Conservation (phyloP, 2,888 invertebrate species). For the Volucella inanis region DNA sequence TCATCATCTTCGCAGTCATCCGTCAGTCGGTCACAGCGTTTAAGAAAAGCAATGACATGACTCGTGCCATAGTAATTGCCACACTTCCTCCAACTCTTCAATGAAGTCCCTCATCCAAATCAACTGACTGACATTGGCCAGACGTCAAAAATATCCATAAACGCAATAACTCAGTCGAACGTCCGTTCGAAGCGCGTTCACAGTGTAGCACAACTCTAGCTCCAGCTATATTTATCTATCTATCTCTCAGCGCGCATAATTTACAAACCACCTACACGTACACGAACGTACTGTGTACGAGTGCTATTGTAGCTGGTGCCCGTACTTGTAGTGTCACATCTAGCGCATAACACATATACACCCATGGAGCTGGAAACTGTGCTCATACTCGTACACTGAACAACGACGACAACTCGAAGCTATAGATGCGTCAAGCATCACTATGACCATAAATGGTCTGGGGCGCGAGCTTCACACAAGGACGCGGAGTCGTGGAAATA, state of each 20-base stretch:
- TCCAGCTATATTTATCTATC: constrained; percentile 64
- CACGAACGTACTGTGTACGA: neutral
- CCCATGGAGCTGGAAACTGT: neutral
- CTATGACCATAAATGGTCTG: constrained; percentile 73
- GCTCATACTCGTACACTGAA: constrained; percentile 23
- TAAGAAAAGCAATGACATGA: constrained; percentile 51
- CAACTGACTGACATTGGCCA: constrained; percentile 45
- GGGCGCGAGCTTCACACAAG: constrained; percentile 69
- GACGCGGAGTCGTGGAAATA: constrained; percentile 28
- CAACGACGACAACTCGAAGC: constrained; percentile 43
- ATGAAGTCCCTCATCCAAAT: constrained; percentile 29
- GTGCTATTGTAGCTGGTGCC: constrained; percentile 15
- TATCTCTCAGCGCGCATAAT: constrained; percentile 67
- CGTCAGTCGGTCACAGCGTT: constrained; percentile 46
- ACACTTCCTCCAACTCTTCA: constrained; percentile 29
- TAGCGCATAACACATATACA: neutral
- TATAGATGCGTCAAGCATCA: constrained; percentile 50
- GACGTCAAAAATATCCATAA: constrained; percentile 72
- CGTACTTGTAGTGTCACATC: constrained; percentile 43
- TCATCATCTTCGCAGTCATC: constrained; percentile 47
- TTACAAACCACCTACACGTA: constrained; percentile 72
- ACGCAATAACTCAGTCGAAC: constrained; percentile 70
- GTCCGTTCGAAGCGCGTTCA: constrained; percentile 39
- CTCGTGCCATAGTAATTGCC: constrained; percentile 70
- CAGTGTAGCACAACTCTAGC: constrained; percentile 2